Evolutionary conservation across 2,888 invertebrate genomes (phyloP), one percentile per base, ranked within the genome.

Genomic region (Timema podura): DNA sequence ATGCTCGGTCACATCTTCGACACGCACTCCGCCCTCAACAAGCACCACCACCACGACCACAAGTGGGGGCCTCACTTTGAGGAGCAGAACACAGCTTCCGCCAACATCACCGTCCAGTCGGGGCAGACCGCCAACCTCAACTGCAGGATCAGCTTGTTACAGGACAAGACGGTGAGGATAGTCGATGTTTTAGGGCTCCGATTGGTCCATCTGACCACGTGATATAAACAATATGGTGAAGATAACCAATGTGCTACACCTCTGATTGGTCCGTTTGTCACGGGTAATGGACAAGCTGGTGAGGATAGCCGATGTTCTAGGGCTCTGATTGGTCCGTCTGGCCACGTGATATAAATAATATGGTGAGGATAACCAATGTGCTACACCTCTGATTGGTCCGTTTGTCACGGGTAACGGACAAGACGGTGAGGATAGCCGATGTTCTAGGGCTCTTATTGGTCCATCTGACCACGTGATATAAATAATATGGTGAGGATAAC

Each of bases 141-240:
- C 80, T 91, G 91, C 80, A 86, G 88, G 79, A 90, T 91, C 79
- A 89, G 89, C 76, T 82, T 90, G 74, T 83, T 91, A 66, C 89
- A 90, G 79, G 90, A 90, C 81, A 91, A 91, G 83, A 90, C 90
- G 82, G 91, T 90, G 78, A 87, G 88, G 81, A n/a, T n/a, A n/a
- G 11, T n/a, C 3, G 11, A 49, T 49, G 51, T 49, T 49, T 3
- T 30, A 30, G 30, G n/a, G 51, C n/a, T 13, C n/a, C 3, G 51
- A 49, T 13, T 49, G 51, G 11, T 49, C 51, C n/a, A 3, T 3
- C n/a, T 2, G n/a, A 3, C 10, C 51, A 10, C 30, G 30, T 30
- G 30, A 30, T 30, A 30, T 3, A 30, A 30, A 30, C 30, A 30
- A 30, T 30, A 30, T 30, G 30, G 30, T 30, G 30, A 30, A 3